Evolutionary conservation across 2,888 invertebrate genomes (phyloP), one percentile per base, ranked within the genome.

Genomic region (Coleophora flavipennella): DNA sequence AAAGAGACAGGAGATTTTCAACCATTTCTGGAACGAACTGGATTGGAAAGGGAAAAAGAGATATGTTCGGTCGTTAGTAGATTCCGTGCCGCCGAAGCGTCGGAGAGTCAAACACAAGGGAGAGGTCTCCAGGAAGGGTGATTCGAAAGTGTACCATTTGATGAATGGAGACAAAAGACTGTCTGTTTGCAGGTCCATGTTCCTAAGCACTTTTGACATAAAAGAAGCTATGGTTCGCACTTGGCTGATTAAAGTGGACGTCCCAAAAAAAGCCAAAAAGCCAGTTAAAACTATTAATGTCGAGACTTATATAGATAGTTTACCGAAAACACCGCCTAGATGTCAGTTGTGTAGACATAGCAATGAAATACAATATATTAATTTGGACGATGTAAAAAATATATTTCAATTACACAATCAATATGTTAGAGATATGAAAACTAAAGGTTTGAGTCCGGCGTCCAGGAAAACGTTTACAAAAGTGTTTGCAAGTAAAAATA

Each of bases 391-490:
- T 33, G 44, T 78, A 0, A 76, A 70, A 51, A 78, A 74, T 41
- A 43, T 59, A 13, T 62, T 54, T 40, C 75, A 78, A 11, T 31
- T 78, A 0, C 78, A 74, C 33, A 63, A 55, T 37, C 35, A 59
- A 8, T 78, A 78, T 35, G 53, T 57, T 0, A 59, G 49, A 38
- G 66, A 67, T 10, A 68, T 70, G 62, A 60, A 51, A 20, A 7
- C 10, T 0, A 51, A 50, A 12, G 51, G 49, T 0, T 10, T 56
- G 0, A 40, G 10, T 0, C 62, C 74, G 0, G 76, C 75, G 0
- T 78, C 76, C 0, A 67, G 78, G 8, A 78, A 76, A 14, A 78
- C 78, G 0, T 78, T 78, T 11, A 51, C 65, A 0, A 73, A 67
- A 53, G 75, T 72, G 0, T 41, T 69, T 1, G 39, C 12, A 13